phyloP scores from a whole-genome alignment of 1,140 invertebrate genomes.

The Ephestia elutella region DNA sequence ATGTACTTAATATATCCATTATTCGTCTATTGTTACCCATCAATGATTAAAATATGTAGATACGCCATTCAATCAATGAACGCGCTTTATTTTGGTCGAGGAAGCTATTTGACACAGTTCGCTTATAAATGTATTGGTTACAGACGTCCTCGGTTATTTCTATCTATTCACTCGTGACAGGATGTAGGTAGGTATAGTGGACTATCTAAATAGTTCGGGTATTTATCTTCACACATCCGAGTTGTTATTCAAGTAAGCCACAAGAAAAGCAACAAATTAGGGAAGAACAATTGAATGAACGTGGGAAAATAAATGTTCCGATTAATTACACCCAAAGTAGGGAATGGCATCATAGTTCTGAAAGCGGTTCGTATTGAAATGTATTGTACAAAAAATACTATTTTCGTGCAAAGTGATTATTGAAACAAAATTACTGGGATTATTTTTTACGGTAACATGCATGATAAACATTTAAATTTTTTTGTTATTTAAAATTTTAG shows the following conservation, averaged over 20 bases:
- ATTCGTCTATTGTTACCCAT: slow-evolving; percentile 5
- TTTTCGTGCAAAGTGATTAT: too few relatives aligned
- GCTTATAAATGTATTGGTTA: slow-evolving; percentile 9
- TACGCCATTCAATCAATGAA: slow-evolving; percentile 7
- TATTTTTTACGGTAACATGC: too few relatives aligned
- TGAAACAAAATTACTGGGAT: too few relatives aligned
- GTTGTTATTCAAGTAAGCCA: background rate
- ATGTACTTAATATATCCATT: slow-evolving; percentile 5
- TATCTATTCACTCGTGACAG: slow-evolving; percentile 8
- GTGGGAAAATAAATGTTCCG: background rate
- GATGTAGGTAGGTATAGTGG: background rate
- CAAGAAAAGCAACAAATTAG: background rate
- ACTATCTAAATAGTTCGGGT: background rate
- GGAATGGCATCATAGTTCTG: too few relatives aligned
- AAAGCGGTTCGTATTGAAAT: too few relatives aligned
- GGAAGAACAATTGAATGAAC: background rate
- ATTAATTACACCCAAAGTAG: too few relatives aligned
- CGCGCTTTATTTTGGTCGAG: slow-evolving; percentile 14
- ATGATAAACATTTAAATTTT: too few relatives aligned
- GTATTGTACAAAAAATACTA: too few relatives aligned
- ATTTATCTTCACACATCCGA: background rate
- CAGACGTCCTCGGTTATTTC: slow-evolving; percentile 10
- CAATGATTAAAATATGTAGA: slow-evolving; percentile 8
- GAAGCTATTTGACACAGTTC: slow-evolving; percentile 18
- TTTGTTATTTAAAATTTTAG: too few relatives aligned